Conservation (phyloP, 2,888 invertebrate genomes). For the Venustoraphidia nigricollis region DNA sequence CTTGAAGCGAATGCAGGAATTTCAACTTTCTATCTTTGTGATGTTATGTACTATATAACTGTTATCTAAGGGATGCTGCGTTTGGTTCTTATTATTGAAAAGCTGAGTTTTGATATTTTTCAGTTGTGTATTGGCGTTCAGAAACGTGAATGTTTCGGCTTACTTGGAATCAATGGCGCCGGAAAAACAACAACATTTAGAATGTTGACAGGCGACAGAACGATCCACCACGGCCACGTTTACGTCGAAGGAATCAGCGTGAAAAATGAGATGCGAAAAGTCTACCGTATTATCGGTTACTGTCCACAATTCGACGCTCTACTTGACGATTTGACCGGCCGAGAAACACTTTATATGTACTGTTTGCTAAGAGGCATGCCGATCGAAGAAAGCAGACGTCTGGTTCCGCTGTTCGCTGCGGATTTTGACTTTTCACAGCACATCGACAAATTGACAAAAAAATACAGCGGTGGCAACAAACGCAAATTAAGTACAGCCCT, state of each 20-base stretch:
- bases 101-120: neutral
- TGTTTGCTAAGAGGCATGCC: conserved; percentile 46
- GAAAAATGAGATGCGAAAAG: conserved; percentile 34
- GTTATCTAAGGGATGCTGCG: too few species aligned
- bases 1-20: too few species aligned
- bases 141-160: conserved; percentile 63
- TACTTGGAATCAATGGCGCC: conserved; percentile 74
- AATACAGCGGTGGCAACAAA: conserved; percentile 61
- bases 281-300: conserved; percentile 43
- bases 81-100: too few species aligned
- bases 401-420: conserved; percentile 31
- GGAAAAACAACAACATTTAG: conserved; percentile 82
- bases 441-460: conserved; percentile 40
- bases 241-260: conserved; percentile 29
- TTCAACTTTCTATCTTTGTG: too few species aligned
- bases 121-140: conserved; percentile 39
- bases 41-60: too few species aligned
- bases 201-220: conserved; percentile 75
- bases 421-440: conserved; percentile 44
- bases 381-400: conserved; percentile 21
- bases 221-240: conserved; percentile 52
- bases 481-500: conserved; percentile 58
- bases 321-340: conserved; percentile 40
- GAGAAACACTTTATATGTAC: conserved; percentile 51
- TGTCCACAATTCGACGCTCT: conserved; percentile 42